Conservation (phyloP, 2,888 invertebrate species). For the Bursaphelenchus okinawaensis region DNA sequence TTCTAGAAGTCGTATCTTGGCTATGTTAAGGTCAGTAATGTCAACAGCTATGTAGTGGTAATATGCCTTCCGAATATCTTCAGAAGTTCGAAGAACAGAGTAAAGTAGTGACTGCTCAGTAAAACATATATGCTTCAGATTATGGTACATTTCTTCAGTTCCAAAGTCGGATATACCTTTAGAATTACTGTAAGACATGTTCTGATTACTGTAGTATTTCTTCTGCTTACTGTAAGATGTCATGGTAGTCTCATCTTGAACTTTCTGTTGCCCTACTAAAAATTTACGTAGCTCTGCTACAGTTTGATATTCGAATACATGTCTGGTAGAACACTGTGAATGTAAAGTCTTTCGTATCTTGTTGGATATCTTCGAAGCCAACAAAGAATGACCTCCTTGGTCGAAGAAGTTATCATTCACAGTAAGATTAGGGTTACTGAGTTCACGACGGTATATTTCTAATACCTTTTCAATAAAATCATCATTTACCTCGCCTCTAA, state of each 20-base stretch:
- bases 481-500: not conserved
- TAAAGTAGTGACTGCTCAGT: not conserved
- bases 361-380: conserved; percentile 32
- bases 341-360: conserved; percentile 17
- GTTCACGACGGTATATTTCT: conserved; percentile 16
- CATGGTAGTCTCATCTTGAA: too few species aligned
- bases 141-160: too few species aligned
- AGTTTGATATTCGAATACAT: conserved; percentile 27
- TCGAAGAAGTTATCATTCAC: conserved; percentile 36
- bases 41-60: not conserved
- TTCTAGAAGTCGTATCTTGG: not conserved
- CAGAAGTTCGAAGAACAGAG: not conserved
- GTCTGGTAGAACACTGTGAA: conserved; percentile 6
- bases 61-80: not conserved
- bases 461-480: not conserved
- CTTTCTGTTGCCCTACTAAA: not conserved
- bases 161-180: too few species aligned
- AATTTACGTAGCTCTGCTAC: conserved; percentile 15
- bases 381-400: conserved; percentile 41
- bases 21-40: not conserved
- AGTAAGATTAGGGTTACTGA: conserved; percentile 7
- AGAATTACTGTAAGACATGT: too few species aligned
- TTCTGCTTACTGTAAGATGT: too few species aligned
- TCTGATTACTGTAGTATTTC: too few species aligned
- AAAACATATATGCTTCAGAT: not conserved